Base-by-base conservation (phyloP, 2,797 vertebrate genomes). In the Lacerta bilineata region DNA sequence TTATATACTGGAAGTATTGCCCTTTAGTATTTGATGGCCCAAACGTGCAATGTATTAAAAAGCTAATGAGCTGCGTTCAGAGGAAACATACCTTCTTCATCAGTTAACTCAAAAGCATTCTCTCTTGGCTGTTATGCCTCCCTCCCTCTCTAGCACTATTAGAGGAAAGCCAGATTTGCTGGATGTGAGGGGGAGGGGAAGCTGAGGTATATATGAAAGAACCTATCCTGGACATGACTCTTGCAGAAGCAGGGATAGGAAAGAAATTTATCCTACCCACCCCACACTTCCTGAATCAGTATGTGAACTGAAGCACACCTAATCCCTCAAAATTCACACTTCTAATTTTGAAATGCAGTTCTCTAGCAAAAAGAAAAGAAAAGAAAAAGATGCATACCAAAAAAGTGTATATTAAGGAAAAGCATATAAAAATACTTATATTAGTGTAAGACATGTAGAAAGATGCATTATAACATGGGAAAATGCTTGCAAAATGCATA, bases 1-100 rank as follows among this genome's bases (percentile, higher is more conserved):
- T 83, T 90, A 77, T 83, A 78, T 90, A 86, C 90, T 80, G 66
- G 80, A 89, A 92, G 82, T 88, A 68, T 76, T n/a, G 80, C 43
- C 3, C 4, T 10, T 83, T 59, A 29, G 27, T 69, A 18, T 10
- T 87, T 88, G 15, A 2, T 8, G 72, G 61, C 66, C 64, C 84
- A 85, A 89, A 80, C 6, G 81, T 84, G 84, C 87, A 76, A 69
- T 69, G 36, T 68, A 43, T 13, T 80, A n/a, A 69, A 85, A 11
- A 55, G 15, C 80, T 85, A 91, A 81, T 88, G n/a, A 64, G 69
- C 0, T 1, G 2, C 39, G 50, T 23, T 27, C 50, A 13, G 23
- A 74, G 27, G n/a, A 66, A n/a, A 79, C 7, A 41, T 41, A 69
- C 6, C 20, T 46, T 29, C 50, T 84, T 80, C 41, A 61, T 18